Base-by-base conservation (phyloP, 2,888 invertebrate genomes). In the Belgica antarctica region DNA sequence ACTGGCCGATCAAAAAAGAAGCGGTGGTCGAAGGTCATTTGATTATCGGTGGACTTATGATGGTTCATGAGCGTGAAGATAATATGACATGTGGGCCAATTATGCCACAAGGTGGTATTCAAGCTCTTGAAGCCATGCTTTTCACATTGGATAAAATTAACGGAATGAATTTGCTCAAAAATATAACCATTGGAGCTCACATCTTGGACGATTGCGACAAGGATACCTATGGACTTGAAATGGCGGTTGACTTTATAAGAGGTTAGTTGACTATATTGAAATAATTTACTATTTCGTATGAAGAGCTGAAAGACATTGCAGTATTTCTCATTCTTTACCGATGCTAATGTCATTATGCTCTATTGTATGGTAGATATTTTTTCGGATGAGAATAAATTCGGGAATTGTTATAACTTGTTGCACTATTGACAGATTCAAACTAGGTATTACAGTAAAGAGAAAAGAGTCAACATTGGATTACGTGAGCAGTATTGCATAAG, bases 201-300 rank as follows among this genome's bases (percentile, higher is more conserved):
- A 89, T 94, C 72, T 85, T 94, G 61, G 94, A 94, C 78, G 94
- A 94, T 81, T 94, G 94, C 78, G 94, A 94, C 81, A 89, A 90
- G 80, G 94, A 94, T 78, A 93, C 94, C 4, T 92, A 93, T 76
- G 94, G 94, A 0, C 83, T 94, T 66, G 94, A 94, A 79, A 93
- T 94, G 87, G 92, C 94, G 1, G 90, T 94, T 57, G 94, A 94
- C 79, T 94, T 94, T 78, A 94, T 94, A 74, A 91, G 93, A 85
- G 94, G 94, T 93, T 80, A 80, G 84, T 41, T n/a, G n/a, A n/a
- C n/a, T n/a, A n/a, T n/a, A n/a, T n/a, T n/a, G n/a, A n/a, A n/a
- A n/a, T n/a, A n/a, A n/a, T n/a, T n/a, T n/a, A n/a, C n/a, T n/a
- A n/a, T n/a, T n/a, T n/a, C n/a, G n/a, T n/a, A n/a, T n/a, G n/a